A percentile compares a stretch with the other conserved stretches of the same genome.
These are phyloP conservation scores for Phrynosoma blainvillii DNA, from an alignment of 2,113 vertebrate genomes.

Conservation along the genomic window DNA sequence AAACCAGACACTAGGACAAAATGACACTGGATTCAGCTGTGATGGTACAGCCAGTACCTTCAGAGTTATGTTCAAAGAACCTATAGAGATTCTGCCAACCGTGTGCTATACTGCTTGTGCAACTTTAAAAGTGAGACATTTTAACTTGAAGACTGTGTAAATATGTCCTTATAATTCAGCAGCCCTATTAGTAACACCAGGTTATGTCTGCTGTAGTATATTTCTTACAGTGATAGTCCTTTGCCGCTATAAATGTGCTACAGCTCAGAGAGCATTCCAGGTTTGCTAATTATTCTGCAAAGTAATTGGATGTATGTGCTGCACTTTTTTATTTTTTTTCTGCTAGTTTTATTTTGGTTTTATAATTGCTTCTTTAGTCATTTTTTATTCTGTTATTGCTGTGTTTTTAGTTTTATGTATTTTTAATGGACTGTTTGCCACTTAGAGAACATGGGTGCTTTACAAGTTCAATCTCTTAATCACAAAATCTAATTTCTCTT, in stretches of 20 bases:
- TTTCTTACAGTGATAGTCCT: not conserved
- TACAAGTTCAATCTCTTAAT: too few species aligned
- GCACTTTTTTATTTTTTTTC: too few species aligned
- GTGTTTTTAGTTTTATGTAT: too few species aligned
- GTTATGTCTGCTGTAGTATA: not conserved
- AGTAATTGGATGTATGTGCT: not conserved
- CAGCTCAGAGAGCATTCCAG: not conserved
- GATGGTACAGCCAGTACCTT: slow-evolving; percentile 92
- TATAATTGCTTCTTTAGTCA: too few species aligned
- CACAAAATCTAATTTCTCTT: not conserved
- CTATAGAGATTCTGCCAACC: slow-evolving; percentile 90
- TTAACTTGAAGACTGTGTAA: not conserved
- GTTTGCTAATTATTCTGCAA: not conserved
- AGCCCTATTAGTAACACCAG: not conserved
- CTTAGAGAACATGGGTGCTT: too few species aligned
- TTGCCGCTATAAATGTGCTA: not conserved
- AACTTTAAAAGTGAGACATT: slow-evolving; percentile 85
- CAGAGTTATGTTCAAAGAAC: slow-evolving; percentile 95
- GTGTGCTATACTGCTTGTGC: slow-evolving; percentile 94
- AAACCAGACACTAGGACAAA: slow-evolving; percentile 89
- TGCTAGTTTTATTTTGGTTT: too few species aligned
- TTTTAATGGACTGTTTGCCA: too few species aligned
- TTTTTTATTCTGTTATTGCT: too few species aligned
- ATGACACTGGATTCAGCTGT: slow-evolving; percentile 93
- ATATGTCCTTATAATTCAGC: not conserved